A percentile compares a stretch with the other conserved stretches of the same genome.
Evolutionary conservation across 1,140 invertebrate species (phyloP).

Genomic region (Adoxophyes honmai): DNA sequence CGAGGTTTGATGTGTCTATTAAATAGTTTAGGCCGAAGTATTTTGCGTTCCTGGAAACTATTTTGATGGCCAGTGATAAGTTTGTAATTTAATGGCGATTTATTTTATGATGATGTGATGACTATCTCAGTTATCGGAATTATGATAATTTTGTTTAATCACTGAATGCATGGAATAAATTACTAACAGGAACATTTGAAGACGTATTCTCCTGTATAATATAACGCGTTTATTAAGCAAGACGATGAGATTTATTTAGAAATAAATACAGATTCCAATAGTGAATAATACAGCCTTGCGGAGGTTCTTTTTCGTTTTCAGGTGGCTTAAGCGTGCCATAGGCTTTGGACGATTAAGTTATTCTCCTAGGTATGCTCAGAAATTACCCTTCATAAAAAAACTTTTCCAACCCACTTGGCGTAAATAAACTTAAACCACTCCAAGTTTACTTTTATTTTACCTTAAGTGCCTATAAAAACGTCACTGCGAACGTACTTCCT

Average conservation of each 20-base stretch:
- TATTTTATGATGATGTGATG: slow-evolving; percentile 2
- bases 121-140: slow-evolving; percentile 3
- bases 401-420: background rate
- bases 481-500: slow-evolving; percentile 56
- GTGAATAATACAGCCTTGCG: too few relatives aligned
- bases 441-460: slow-evolving; percentile 53
- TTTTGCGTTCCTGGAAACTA: slow-evolving; percentile 9
- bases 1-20: slow-evolving; percentile 42
- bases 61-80: background rate
- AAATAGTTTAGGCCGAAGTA: slow-evolving; percentile 34
- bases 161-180: slow-evolving; percentile 16
- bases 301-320: slow-evolving; percentile 4
- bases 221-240: too few relatives aligned
- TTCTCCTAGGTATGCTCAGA: slow-evolving; percentile 21
- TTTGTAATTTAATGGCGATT: slow-evolving; percentile 5
- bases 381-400: background rate
- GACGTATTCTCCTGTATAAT: too few relatives aligned
- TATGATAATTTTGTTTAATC: background rate
- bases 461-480: slow-evolving; percentile 65
- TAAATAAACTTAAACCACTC: slow-evolving; percentile 40
- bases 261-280: too few relatives aligned
- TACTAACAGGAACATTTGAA: too few relatives aligned
- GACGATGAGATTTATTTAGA: too few relatives aligned
- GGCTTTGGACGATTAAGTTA: slow-evolving; percentile 39
- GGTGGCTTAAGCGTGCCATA: background rate